Evolutionary conservation across 2,113 vertebrate genomes (phyloP), one percentile per base, ranked within the genome.

Genomic region (Etheostoma spectabile): DNA sequence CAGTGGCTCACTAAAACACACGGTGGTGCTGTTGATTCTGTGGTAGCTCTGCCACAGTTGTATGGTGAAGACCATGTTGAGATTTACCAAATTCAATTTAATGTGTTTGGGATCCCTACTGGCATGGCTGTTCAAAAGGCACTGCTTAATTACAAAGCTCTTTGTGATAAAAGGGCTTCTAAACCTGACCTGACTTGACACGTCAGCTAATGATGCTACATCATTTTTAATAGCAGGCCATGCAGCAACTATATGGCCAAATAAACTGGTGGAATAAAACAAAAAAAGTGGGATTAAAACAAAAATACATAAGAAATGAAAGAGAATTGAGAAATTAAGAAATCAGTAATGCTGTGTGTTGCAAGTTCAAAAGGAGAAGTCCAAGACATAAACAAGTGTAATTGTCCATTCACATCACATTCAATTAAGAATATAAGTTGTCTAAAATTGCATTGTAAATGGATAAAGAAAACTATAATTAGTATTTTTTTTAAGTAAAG

Each of bases 11-110:
- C 0, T 51, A 5, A 16, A 18, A 38, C 89, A 77, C 70, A 22
- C 1, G 64, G 60, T 53, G 86, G 85, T 30, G 77, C 46, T 87
- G 38, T 88, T 84, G 45, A 2, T n/a, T 79, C 35, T 19, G 21
- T 59, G 66, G 62, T 53, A 15, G 5, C 15, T 6, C 6, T 30
- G 3, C 6, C 45, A 33, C 45, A 16, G 2, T 22, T 30, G 45
- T 13, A 12, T 13, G 4, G 8, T 7, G 12, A 6, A 4, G 51
- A 16, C 5, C 1, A 19, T 30, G 8, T 3, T 51, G 7, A 16
- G 8, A 10, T 56, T 56, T 12, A 27, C 3, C 15, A 2, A 12
- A 18, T 61, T 2, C 14, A 46, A n/a, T 16, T 21, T 42, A 24
- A 30, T 27, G 3, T 51, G 4, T 60, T 35, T 24, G 27, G 18